Percentiles rank a stretch among this genome's conserved stretches.
These are phyloP conservation scores for Anarsia innoxiella DNA, from an alignment of 2,888 invertebrate species.

Conservation along the genomic window DNA sequence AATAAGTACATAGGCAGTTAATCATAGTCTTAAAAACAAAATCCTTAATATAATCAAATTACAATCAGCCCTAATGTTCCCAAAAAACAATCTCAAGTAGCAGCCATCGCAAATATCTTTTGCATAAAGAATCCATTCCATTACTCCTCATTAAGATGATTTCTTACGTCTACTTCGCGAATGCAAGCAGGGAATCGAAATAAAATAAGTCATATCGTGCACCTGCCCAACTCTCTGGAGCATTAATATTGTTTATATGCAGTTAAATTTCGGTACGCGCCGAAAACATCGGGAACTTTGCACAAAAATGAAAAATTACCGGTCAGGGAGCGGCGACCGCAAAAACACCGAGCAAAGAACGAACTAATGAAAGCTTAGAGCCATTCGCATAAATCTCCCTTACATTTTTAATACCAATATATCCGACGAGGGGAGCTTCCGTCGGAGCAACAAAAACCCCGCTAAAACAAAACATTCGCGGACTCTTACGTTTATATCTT, in stretches of 20 bases:
- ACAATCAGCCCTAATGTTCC: too few relatives aligned
- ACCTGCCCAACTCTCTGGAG: conserved; percentile 53
- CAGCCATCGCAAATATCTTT: too few relatives aligned
- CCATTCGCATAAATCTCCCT: conserved; percentile 75
- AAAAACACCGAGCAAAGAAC: conserved; percentile 69
- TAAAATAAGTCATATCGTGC: conserved; percentile 66
- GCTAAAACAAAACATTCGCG: conserved; percentile 60
- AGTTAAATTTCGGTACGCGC: conserved; percentile 63
- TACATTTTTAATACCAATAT: conserved; percentile 76
- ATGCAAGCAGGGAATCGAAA: conserved; percentile 53
- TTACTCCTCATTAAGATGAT: conserved; percentile 51
- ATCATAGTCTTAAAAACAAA: too few relatives aligned
- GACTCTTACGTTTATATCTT: conserved; percentile 69
- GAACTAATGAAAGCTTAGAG: conserved; percentile 75
- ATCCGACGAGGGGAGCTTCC: conserved; percentile 66
- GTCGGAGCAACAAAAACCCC: conserved; percentile 50
- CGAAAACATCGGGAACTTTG: conserved; percentile 63
- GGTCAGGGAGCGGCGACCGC: conserved; percentile 72
- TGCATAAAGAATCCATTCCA: conserved; percentile 19
- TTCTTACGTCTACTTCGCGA: conserved; percentile 48
- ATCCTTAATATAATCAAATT: too few relatives aligned
- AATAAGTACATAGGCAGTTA: too few relatives aligned
- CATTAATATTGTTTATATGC: conserved; percentile 74
- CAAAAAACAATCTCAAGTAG: too few relatives aligned
- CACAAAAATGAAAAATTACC: conserved; percentile 72